phyloP scores from a whole-genome alignment of 2,113 vertebrate genomes.

The Chaetops frenatus region DNA sequence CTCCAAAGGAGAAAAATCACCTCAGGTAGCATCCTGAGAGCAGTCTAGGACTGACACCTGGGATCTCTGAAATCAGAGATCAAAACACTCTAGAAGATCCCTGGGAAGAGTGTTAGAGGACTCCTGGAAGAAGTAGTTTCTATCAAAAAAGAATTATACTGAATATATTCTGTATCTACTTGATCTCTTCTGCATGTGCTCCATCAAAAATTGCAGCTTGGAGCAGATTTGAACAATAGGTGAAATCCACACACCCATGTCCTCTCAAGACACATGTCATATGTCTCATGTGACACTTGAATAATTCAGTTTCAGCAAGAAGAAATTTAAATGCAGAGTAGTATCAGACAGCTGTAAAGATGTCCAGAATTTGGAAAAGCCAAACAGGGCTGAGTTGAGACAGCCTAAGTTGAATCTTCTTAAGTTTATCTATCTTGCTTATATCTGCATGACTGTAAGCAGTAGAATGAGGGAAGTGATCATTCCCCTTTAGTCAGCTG shows the following conservation, averaged over 20 bases:
- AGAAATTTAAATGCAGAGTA: neutral
- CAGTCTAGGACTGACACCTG: neutral
- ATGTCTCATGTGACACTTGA: rapidly evolving
- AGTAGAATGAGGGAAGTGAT: neutral
- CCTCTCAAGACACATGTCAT: neutral
- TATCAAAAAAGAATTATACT: neutral
- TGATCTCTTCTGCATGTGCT: neutral
- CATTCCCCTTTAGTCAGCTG: neutral
- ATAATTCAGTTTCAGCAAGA: neutral
- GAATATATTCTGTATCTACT: neutral
- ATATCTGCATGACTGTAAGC: rapidly evolving
- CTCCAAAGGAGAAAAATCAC: neutral
- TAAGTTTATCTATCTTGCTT: neutral
- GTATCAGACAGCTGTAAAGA: neutral
- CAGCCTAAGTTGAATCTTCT: neutral
- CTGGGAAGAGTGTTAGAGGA: neutral
- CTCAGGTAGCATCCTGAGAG: neutral
- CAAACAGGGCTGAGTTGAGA: neutral
- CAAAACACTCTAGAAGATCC: neutral
- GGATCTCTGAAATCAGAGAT: neutral
- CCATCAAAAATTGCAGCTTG: neutral
- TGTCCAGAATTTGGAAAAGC: neutral
- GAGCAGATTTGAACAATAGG: neutral
- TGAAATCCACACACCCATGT: neutral
- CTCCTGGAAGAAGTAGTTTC: neutral